phyloP scores from a whole-genome alignment of 1,140 invertebrate genomes.

The Drosophila tristis region DNA sequence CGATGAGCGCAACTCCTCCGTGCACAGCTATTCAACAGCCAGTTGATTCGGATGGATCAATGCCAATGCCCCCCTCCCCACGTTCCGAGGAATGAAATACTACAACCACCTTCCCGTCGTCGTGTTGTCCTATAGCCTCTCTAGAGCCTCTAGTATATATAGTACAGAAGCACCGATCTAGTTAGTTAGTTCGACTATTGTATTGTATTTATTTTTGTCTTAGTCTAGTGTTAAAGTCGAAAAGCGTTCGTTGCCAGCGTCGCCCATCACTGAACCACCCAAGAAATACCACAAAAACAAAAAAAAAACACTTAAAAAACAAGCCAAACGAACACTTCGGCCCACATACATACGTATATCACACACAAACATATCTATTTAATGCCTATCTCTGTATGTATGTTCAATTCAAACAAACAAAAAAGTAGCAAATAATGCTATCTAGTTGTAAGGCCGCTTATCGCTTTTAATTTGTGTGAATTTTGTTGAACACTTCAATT shows the following conservation, averaged over 20 bases:
- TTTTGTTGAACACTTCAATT: constrained; percentile 21
- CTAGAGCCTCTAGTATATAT: constrained; percentile 20
- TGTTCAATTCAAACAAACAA: constrained; percentile 11
- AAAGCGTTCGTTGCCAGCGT: constrained; percentile 3
- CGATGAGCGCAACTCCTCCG: constrained; percentile 69
- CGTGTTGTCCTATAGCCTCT: constrained; percentile 36
- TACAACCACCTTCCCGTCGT: constrained; percentile 16
- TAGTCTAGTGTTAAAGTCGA: constrained; percentile 42
- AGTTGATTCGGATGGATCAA: constrained; percentile 49
- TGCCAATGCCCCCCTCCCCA: no score
- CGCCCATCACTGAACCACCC: background rate
- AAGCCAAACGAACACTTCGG: constrained; percentile 21
- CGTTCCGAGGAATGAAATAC: constrained; percentile 18
- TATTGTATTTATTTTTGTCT: constrained; percentile 39
- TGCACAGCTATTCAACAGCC: constrained; percentile 75
- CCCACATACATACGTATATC: constrained; percentile 4
- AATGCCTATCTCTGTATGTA: constrained; percentile 13
- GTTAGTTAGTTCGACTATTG: constrained; percentile 37
- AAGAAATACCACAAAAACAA: constrained; percentile 6
- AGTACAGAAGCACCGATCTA: constrained; percentile 49
- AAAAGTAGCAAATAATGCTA: constrained; percentile 2
- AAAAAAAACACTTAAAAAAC: constrained; percentile 5
- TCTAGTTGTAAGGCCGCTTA: constrained; percentile 39
- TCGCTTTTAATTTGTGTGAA: constrained; percentile 28
- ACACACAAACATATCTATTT: constrained; percentile 19